Percentiles rank a stretch among this genome's conserved stretches.
Evolutionary conservation across 2,113 vertebrate genomes (phyloP).

Genomic region (Phyllostomus hastatus): DNA sequence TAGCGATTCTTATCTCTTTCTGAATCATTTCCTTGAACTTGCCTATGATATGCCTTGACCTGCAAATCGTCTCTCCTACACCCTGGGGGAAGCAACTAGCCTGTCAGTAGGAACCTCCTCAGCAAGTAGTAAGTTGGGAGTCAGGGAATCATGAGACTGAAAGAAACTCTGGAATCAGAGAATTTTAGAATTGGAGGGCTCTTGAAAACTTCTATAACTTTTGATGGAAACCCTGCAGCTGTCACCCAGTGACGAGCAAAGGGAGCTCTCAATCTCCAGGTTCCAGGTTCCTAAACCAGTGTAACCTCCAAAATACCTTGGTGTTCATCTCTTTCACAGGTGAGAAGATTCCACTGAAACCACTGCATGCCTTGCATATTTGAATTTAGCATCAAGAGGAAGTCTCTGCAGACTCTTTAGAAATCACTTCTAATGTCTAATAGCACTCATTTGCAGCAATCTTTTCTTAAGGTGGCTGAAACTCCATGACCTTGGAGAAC

Average conservation of each 20-base stretch:
- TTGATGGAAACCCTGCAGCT: background rate
- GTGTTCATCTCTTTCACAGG: constrained; percentile 39
- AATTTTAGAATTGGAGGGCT: background rate
- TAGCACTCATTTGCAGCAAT: constrained; percentile 45
- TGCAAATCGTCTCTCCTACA: background rate
- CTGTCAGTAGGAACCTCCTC: background rate
- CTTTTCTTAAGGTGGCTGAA: constrained; percentile 22
- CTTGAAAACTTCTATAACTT: background rate
- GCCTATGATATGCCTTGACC: background rate
- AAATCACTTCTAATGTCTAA: background rate
- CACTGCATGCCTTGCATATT: background rate
- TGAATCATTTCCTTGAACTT: background rate
- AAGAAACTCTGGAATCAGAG: background rate
- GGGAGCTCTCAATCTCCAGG: background rate
- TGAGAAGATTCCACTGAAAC: background rate
- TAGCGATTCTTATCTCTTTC: background rate
- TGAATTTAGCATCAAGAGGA: background rate
- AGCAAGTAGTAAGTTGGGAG: background rate
- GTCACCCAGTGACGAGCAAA: background rate
- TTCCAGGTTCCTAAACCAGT: background rate
- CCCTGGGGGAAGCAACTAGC: background rate
- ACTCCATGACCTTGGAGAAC: background rate
- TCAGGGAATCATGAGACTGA: background rate
- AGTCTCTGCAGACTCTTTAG: background rate
- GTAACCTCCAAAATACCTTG: background rate